A percentile compares a stretch with the other conserved stretches of the same genome.
Conservation (phyloP, 2,797 vertebrate genomes). For the Amazona ochrocephala region DNA sequence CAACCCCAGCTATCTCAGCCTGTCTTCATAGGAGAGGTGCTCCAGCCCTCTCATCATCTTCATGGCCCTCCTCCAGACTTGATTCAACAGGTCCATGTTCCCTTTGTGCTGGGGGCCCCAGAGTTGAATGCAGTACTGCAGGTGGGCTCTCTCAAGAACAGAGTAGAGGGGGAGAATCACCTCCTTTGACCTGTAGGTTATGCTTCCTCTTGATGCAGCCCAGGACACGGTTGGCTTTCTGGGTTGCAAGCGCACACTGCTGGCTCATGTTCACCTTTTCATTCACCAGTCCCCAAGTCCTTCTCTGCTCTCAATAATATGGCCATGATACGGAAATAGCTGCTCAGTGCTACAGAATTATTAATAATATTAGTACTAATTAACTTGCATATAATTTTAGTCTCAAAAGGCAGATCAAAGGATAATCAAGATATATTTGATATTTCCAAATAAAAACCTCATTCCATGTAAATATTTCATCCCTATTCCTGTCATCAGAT, state of each 20-base stretch:
- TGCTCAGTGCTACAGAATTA: not conserved
- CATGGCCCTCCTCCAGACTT: not conserved
- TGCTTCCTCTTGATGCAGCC: not conserved
- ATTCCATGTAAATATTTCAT: not conserved
- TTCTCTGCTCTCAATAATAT: not conserved
- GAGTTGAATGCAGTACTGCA: not conserved
- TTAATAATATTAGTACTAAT: not conserved
- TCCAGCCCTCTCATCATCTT: not conserved
- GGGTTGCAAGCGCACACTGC: rapidly evolving
- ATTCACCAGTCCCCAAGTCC: not conserved
- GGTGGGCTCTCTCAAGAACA: not conserved
- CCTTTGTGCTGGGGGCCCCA: not conserved
- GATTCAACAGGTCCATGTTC: not conserved
- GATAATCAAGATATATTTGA: not conserved
- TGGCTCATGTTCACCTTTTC: not conserved
- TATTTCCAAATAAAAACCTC: not conserved
- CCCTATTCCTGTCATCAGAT: not conserved
- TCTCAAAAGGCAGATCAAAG: not conserved
- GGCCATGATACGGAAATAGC: not conserved
- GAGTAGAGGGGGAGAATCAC: not conserved
- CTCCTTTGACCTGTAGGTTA: not conserved
- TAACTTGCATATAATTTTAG: not conserved
- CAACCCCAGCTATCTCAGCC: not conserved
- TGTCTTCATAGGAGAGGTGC: rapidly evolving
- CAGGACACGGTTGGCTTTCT: not conserved